Conservation (phyloP, 2,113 vertebrate genomes). For the Pardalotus punctatus region DNA sequence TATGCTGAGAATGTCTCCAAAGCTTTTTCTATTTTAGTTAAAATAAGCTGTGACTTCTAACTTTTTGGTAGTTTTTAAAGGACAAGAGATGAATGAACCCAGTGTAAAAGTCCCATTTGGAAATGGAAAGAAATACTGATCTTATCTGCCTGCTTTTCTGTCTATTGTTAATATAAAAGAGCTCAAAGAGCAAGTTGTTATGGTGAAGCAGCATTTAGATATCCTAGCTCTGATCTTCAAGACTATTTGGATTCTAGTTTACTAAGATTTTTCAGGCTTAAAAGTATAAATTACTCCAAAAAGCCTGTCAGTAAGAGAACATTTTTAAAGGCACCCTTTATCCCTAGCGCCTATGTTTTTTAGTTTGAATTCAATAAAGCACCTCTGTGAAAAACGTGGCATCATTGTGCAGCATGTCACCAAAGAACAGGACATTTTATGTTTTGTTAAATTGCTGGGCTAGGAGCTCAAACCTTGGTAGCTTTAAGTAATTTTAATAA, state of each 20-base stretch:
- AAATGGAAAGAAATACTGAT: background rate
- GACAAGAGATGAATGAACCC: background rate
- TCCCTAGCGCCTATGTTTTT: background rate
- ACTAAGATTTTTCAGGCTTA: background rate
- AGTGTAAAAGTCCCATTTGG: background rate
- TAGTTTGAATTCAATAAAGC: background rate
- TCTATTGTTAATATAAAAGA: background rate
- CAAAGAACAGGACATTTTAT: constrained; percentile 28
- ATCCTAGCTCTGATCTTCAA: background rate
- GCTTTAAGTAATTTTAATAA: constrained; percentile 60
- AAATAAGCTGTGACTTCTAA: background rate
- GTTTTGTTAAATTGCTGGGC: constrained; percentile 9
- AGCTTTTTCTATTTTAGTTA: background rate
- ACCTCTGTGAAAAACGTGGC: background rate
- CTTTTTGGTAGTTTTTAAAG: background rate
- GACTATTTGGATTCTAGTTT: background rate
- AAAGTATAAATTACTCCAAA: background rate
- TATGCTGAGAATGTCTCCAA: background rate
- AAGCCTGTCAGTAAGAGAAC: background rate
- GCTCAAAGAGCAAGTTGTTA: background rate
- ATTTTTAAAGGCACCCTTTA: background rate
- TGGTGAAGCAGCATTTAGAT: background rate
- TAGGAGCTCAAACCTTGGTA: background rate
- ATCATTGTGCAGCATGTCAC: background rate
- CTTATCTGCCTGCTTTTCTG: background rate